These are phyloP conservation scores for Morinoia aosen DNA, from an alignment of 2,888 invertebrate species.

Conservation along the genomic window DNA sequence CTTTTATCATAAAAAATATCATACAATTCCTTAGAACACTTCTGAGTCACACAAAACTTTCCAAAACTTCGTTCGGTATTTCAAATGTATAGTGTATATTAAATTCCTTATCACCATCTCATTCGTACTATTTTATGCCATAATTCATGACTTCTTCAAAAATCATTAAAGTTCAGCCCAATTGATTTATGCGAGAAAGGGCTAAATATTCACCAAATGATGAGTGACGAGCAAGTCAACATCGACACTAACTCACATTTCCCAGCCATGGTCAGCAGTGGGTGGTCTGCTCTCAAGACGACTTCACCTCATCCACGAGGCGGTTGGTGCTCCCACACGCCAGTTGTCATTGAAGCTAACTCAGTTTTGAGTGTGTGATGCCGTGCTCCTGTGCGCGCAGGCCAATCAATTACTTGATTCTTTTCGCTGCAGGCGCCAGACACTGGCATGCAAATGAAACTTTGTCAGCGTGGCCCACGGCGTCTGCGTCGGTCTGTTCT, in stretches of 20 bases:
- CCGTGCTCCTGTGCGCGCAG: not conserved
- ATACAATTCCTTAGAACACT: no score
- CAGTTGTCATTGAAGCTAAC: not conserved
- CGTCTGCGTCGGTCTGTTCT: not conserved
- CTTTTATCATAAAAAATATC: no score
- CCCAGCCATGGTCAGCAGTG: not conserved
- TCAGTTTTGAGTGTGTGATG: not conserved
- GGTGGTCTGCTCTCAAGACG: not conserved
- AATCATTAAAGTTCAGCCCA: no score
- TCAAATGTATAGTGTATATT: no score
- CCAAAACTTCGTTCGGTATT: no score
- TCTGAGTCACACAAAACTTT: no score
- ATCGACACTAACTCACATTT: not conserved
- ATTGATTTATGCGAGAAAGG: no score
- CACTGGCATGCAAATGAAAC: not conserved
- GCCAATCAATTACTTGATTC: not conserved
- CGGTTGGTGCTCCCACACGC: not conserved
- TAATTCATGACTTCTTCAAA: no score
- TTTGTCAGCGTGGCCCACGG: not conserved
- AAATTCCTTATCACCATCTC: no score
- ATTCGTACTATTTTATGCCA: no score
- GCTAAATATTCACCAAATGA: no score
- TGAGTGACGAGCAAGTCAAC: not conserved
- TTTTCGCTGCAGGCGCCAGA: not conserved
- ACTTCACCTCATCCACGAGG: not conserved